Evolutionary conservation across 2,888 invertebrate genomes (phyloP).

Genomic region (Hypomecis atomaria): DNA sequence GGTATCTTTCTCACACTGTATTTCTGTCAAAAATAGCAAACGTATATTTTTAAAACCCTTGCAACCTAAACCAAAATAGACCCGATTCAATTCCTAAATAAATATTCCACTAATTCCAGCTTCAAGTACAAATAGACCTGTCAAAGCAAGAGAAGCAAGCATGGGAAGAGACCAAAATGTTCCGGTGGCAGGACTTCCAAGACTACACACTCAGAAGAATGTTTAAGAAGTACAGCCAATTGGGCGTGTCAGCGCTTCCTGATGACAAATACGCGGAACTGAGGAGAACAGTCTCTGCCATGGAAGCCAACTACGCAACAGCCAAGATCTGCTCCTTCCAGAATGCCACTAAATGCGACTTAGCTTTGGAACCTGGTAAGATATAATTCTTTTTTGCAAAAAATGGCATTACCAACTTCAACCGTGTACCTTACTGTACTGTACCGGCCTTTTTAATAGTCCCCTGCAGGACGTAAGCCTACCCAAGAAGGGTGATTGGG

Average conservation of each 20-base stretch:
- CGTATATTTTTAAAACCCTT: no score
- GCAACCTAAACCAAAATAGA: no score
- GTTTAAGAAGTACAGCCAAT: constrained; percentile 89
- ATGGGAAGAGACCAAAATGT: constrained; percentile 88
- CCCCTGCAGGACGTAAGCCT: no score
- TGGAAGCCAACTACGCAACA: constrained; percentile 91
- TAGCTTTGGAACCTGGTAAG: constrained; percentile 89
- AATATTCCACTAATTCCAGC: constrained; percentile 53
- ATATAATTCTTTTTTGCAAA: no score
- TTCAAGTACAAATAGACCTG: constrained; percentile 70
- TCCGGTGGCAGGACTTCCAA: constrained; percentile 89
- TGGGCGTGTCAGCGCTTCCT: constrained; percentile 90
- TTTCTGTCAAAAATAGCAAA: no score
- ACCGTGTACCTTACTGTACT: no score
- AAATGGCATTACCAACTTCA: no score
- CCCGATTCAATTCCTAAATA: no score
- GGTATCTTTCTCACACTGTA: no score
- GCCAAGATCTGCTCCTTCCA: constrained; percentile 91
- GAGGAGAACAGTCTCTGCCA: constrained; percentile 86
- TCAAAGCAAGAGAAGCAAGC: constrained; percentile 85
- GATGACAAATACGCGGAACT: constrained; percentile 87
- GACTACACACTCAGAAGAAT: constrained; percentile 89
- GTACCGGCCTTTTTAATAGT: no score
- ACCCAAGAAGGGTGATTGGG: no score
- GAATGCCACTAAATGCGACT: constrained; percentile 86